Base-by-base conservation (phyloP, 2,113 vertebrate species). In the Zapornia atra region DNA sequence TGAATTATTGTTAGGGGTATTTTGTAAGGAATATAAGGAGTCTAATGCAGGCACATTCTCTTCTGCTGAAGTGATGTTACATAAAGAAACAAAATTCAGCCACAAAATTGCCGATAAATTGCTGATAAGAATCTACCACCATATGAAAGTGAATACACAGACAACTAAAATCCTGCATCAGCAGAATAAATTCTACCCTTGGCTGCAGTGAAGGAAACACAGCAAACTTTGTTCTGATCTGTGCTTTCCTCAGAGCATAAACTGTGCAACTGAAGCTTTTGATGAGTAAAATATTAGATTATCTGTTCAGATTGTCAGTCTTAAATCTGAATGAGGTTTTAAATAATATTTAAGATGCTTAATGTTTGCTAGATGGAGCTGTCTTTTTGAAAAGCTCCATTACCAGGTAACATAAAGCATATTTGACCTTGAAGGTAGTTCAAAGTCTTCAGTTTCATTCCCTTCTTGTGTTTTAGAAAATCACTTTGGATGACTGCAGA, bases 111-210 rank as follows among this genome's bases (percentile, higher is more conserved):
- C 65, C 65, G 77, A 75, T 82, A 87, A 85, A 82, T 85, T 87
- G 29, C 68, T 88, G 87, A 54, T 83, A 80, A 56, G 59, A 70
- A 80, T 53, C 54, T 92, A 73, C 18, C 66, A 77, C 40, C 51
- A 59, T 75, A 42, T 63, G 59, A 91, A 94, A 87, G 46, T 65
- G 46, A 88, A 86, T 57, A 65, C 25, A 61, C 0, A 1, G 51
- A 68, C 61, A 85, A 29, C n/a, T 54, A 65, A 96, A 91, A 76
- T 34, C 53, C 82, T 86, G 56, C n/a, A 57, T 94, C 73, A 93
- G 75, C 79, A 56, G 44, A 64, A 24, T 65, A n/a, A 82, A 80
- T 85, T 77, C 63, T 72, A 44, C 69, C 46, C 73, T 82, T 91
- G 70, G 28, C 84, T 92, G 40, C 66, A 22, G 46, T 87, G 48